These are phyloP conservation scores for Noctua janthina DNA, from an alignment of 2,888 invertebrate species.

Conservation along the genomic window DNA sequence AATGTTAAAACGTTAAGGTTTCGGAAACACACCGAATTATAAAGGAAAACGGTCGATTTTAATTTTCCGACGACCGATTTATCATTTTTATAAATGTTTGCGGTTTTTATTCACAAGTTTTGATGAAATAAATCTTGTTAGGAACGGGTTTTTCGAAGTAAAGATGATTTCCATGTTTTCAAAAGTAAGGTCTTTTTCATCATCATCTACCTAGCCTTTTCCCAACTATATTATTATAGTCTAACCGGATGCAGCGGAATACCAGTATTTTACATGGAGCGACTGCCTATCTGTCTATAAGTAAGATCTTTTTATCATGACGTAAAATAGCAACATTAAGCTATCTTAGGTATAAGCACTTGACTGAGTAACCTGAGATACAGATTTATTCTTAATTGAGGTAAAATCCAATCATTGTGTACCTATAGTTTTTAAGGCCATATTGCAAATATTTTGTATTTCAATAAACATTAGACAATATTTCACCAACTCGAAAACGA, in stretches of 20 bases:
- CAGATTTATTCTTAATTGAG: no score
- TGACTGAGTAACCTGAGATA: no score
- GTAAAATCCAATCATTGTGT: no score
- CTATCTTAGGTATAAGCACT: no score
- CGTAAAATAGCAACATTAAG: neutral
- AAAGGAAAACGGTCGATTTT: neutral
- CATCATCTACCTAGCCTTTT: no score
- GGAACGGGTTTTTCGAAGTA: neutral
- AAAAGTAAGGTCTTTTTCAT: neutral
- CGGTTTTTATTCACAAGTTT: neutral
- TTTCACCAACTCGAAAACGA: neutral
- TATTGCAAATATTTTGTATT: no score
- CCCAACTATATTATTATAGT: no score
- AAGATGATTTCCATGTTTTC: neutral
- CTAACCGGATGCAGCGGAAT: no score
- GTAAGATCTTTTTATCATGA: neutral
- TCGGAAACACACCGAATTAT: conserved; percentile 11
- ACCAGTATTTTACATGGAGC: no score
- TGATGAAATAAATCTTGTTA: neutral
- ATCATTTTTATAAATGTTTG: neutral
- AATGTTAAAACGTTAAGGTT: conserved; percentile 18
- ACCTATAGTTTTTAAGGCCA: no score
- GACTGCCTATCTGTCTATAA: no score
- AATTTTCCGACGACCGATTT: conserved; percentile 14
- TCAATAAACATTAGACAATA: neutral